These are phyloP conservation scores for Phaethornis superciliosus DNA, from an alignment of 2,113 vertebrate species.

Conservation along the genomic window DNA sequence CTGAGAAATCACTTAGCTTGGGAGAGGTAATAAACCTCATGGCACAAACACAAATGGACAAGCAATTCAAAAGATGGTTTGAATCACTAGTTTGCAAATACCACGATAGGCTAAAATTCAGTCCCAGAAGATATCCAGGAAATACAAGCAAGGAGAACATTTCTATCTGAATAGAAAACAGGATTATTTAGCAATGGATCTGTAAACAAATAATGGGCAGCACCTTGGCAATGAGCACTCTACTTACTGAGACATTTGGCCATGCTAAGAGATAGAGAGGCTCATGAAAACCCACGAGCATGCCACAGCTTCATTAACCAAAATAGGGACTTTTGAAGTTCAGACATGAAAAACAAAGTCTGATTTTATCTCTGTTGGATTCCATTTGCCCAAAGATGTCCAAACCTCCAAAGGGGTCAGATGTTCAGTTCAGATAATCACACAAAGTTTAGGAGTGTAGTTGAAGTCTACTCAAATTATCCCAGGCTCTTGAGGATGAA, in stretches of 20 bases:
- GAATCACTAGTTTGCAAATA: not conserved
- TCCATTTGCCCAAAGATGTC: constrained; percentile 65
- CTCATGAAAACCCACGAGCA: not conserved
- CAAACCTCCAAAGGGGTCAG: constrained; percentile 66
- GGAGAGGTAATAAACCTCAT: not conserved
- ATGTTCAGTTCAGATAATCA: constrained; percentile 66
- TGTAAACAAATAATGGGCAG: not conserved
- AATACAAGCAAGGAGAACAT: not conserved
- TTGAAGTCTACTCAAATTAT: constrained; percentile 61
- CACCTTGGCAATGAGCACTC: not conserved
- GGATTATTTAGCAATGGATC: not conserved
- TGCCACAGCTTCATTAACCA: constrained; percentile 51
- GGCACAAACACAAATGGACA: not conserved
- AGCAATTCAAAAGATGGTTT: not conserved
- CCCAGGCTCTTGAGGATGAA: constrained; percentile 27
- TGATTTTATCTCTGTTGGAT: constrained; percentile 57
- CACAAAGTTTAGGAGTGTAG: constrained; percentile 47
- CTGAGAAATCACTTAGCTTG: not conserved
- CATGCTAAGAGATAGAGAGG: not conserved
- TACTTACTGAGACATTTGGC: not conserved
- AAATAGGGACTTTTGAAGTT: constrained; percentile 59
- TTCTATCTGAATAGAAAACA: not conserved
- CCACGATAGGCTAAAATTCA: not conserved
- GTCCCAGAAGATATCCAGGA: not conserved
- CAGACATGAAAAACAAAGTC: constrained; percentile 57